Evolutionary conservation across 2,888 invertebrate species (phyloP), one percentile per base, ranked within the genome.

Genomic region (Philaethria dido): DNA sequence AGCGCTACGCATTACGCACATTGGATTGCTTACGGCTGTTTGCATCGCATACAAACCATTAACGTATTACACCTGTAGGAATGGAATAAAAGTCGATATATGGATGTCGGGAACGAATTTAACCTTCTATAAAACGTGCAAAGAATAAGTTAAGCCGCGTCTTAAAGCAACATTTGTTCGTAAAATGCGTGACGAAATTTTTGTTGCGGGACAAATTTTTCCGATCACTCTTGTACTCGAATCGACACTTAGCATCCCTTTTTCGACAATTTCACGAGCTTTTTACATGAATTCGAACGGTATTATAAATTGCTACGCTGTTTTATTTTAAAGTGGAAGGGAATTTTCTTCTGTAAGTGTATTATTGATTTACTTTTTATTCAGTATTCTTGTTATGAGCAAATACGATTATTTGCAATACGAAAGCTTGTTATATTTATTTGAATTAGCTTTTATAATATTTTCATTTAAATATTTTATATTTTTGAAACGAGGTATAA

Each of bases 131-230:
- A 88, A 86, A 88, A 92, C 89, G 90, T 89, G 90, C 80, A 78
- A 75, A 80, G 87, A 88, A 88, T 90, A 88, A 87, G 87, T 89
- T 86, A 85, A 87, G 83, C 81, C 80, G 80, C 87, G 83, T 87
- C 88, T 89, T 88, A 85, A 84, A 84, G 85, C 88, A 82, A 86
- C 88, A 89, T 92, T 91, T 91, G 90, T 88, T 89, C 87, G 85
- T 85, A 87, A 88, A 87, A 89, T 79, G 90, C 88, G 89, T 89
- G 91, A 90, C 89, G 86, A 91, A 90, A 89, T 90, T 88, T 88
- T 85, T 85, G 86, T 85, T 81, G 80, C 73, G 78, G 77, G 77
- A 77, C 75, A 77, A 80, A 86, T 83, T 85, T 91, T 87, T 83
- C 85, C 90, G 88, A 91, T 92, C 89, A 85, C 87, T 85, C 74